These are phyloP conservation scores for Artemia franciscana DNA, from an alignment of 1,140 invertebrate species.

Conservation along the genomic window DNA sequence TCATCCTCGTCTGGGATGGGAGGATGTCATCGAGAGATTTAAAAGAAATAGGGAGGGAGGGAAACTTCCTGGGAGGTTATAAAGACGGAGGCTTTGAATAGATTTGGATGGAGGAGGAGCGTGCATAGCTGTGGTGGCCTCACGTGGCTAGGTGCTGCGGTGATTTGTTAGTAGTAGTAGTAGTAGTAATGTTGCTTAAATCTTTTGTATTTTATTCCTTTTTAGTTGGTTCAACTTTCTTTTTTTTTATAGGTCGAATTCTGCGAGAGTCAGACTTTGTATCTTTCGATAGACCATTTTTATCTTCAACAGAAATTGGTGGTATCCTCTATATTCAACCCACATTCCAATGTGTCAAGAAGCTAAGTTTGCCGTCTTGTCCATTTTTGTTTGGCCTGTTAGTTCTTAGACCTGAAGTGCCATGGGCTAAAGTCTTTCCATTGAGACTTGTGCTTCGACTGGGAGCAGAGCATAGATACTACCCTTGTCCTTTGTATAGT, in stretches of 20 bases:
- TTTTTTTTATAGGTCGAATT: conserved; percentile 30
- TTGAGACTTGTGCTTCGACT: conserved; percentile 47
- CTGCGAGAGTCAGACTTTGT: conserved; percentile 47
- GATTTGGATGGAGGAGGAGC: too few species aligned
- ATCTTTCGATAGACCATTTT: conserved; percentile 30
- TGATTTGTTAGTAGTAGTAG: too few species aligned
- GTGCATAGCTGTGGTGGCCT: too few species aligned
- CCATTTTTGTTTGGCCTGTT: conserved; percentile 58
- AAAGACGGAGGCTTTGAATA: too few species aligned
- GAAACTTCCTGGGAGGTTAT: too few species aligned
- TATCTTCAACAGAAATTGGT: conserved; percentile 54
- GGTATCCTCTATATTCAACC: conserved; percentile 62
- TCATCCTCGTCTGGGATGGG: too few species aligned
- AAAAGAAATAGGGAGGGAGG: too few species aligned
- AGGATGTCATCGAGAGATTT: too few species aligned
- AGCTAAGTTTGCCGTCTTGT: conserved; percentile 42
- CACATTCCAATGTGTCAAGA: conserved; percentile 57
- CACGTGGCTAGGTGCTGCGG: too few species aligned
- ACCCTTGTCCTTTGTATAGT: conserved; percentile 65
- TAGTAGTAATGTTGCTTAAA: conserved; percentile 5
- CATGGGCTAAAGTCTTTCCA: conserved; percentile 66
- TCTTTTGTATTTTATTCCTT: conserved; percentile 3
- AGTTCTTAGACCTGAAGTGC: conserved; percentile 62
- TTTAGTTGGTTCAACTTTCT: neutral
- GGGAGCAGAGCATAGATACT: conserved; percentile 65